Percentiles rank a stretch among this genome's conserved stretches.
phyloP scores from a whole-genome alignment of 2,888 invertebrate genomes.

The Leucozona laternaria region DNA sequence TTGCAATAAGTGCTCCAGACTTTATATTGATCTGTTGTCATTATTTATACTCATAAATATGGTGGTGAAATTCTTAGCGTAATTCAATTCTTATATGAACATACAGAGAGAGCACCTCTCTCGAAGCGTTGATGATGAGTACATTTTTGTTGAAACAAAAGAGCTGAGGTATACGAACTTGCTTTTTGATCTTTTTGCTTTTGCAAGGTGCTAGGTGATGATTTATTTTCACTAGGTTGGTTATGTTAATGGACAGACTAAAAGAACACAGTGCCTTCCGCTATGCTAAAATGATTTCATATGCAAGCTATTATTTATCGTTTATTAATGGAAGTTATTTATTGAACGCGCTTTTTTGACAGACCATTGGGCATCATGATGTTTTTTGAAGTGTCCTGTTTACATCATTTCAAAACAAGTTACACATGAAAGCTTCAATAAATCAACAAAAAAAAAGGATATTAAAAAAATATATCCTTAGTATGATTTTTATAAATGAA shows the following conservation, averaged over 20 bases:
- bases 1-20: conserved; percentile 14
- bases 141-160: conserved; percentile 44
- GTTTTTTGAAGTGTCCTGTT: not conserved
- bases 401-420: not conserved
- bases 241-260: not conserved
- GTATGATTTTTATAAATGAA: too few relatives aligned
- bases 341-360: conserved; percentile 25
- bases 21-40: conserved; percentile 62
- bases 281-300: conserved; percentile 25
- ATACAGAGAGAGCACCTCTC: not conserved
- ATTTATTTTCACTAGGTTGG: not conserved
- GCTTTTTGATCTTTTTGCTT: conserved; percentile 21
- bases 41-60: conserved; percentile 34
- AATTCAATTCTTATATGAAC: not conserved
- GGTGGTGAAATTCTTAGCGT: conserved; percentile 31
- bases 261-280: not conserved
- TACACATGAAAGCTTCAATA: not conserved
- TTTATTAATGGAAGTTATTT: conserved; percentile 34
- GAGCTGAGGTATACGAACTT: conserved; percentile 50
- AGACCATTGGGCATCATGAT: not conserved
- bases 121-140: conserved; percentile 20
- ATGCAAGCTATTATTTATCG: conserved; percentile 36
- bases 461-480: too few relatives aligned
- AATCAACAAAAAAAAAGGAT: too few relatives aligned
- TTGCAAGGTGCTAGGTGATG: conserved; percentile 50